Evolutionary conservation across 2,888 invertebrate species (phyloP).

Genomic region (Desoria tigrina): DNA sequence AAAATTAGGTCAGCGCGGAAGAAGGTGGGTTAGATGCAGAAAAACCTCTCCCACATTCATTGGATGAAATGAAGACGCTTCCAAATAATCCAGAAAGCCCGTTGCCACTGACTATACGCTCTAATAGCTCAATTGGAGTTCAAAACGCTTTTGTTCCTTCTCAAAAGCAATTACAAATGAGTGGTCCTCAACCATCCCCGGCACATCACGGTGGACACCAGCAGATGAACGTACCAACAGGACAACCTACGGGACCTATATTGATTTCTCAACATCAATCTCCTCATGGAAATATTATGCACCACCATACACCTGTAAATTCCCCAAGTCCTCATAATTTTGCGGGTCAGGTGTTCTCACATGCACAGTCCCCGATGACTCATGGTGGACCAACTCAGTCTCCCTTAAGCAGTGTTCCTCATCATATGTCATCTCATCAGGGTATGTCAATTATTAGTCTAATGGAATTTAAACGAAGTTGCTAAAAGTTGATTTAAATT

Average conservation of each 20-base stretch:
- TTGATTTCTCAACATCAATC: constrained; percentile 22
- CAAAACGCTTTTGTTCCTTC: background rate
- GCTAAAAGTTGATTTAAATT: background rate
- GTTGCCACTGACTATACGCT: constrained; percentile 42
- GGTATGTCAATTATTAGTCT: background rate
- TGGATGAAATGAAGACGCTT: constrained; percentile 43
- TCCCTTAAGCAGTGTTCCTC: constrained; percentile 11
- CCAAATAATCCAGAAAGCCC: constrained; percentile 49
- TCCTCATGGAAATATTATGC: constrained; percentile 23
- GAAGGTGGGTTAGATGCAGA: constrained; percentile 50
- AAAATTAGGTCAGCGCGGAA: constrained; percentile 53
- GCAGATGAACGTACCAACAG: background rate
- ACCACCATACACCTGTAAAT: constrained; percentile 7
- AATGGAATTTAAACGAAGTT: background rate
- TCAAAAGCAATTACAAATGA: background rate
- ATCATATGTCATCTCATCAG: constrained; percentile 19
- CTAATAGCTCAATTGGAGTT: constrained; percentile 27
- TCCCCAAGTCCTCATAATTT: constrained; percentile 15
- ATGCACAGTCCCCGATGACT: background rate
- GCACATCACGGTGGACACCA: background rate
- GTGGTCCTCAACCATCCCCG: constrained; percentile 1
- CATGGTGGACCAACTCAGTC: constrained; percentile 2
- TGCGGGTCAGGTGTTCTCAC: constrained; percentile 9
- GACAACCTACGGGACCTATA: background rate
- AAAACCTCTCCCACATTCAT: constrained; percentile 35